Evolutionary conservation across 2,888 invertebrate genomes (phyloP).

Genomic region (Nomada lathburiana): DNA sequence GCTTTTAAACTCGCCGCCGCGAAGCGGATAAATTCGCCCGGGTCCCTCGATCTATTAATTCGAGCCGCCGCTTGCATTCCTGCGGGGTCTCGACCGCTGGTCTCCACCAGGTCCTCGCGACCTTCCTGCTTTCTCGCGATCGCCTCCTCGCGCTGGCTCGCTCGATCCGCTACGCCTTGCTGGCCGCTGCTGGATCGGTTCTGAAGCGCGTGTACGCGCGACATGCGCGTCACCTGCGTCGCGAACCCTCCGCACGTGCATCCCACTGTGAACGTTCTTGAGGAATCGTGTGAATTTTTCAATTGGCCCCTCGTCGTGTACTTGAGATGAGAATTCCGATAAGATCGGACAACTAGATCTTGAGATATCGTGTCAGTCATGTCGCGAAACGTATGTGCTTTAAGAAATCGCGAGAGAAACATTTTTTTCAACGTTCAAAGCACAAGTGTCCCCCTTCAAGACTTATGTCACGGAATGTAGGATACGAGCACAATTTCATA

Average conservation of each 20-base stretch:
- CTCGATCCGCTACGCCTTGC: conserved; percentile 23
- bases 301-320: too few relatives aligned
- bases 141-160: conserved; percentile 56
- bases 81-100: conserved; percentile 76
- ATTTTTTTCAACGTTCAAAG: too few relatives aligned
- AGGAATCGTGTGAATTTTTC: too few relatives aligned
- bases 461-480: too few relatives aligned
- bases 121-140: conserved; percentile 76
- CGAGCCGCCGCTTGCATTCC: conserved; percentile 81
- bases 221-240: background rate
- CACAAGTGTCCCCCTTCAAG: too few relatives aligned
- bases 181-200: background rate
- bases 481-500: too few relatives aligned
- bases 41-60: conserved; percentile 83
- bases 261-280: too few relatives aligned
- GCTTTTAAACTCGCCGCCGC: conserved; percentile 81
- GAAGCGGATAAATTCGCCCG: conserved; percentile 83
- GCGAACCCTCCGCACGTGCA: background rate
- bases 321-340: too few relatives aligned
- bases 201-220: conserved; percentile 2
- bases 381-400: too few relatives aligned
- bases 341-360: too few relatives aligned
- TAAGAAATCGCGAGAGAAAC: too few relatives aligned
- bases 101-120: conserved; percentile 45
- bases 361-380: too few relatives aligned